Percentiles rank a stretch among this genome's conserved stretches.
Evolutionary conservation across 2,113 vertebrate genomes (phyloP).

Genomic region (Gopherus flavomarginatus): DNA sequence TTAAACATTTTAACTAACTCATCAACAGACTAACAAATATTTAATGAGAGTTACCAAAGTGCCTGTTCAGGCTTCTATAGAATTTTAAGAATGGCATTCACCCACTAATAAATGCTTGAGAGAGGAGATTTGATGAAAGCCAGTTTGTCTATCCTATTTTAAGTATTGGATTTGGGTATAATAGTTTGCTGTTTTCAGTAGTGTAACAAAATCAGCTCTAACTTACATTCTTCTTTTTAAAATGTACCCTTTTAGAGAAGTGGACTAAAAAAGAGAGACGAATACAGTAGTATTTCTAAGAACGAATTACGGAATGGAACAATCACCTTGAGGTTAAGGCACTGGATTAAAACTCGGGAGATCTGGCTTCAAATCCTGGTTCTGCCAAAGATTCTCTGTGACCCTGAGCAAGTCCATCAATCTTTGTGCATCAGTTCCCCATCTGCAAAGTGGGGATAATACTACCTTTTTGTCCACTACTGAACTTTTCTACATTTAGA

Average conservation of each 20-base stretch:
- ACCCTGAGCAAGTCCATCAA: not conserved
- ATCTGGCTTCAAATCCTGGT: not conserved
- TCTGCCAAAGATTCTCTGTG: not conserved
- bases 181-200: not conserved
- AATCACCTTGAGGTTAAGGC: fast-evolving
- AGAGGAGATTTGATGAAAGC: not conserved
- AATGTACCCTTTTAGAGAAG: not conserved
- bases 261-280: too few species aligned
- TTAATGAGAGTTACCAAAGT: not conserved
- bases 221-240: not conserved
- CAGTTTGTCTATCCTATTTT: not conserved
- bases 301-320: too few species aligned
- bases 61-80: not conserved
- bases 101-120: not conserved
- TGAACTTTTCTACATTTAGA: not conserved
- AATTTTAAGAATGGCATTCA: not conserved
- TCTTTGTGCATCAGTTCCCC: not conserved
- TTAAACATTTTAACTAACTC: conserved; percentile 42
- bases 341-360: fast-evolving
- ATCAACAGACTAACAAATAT: conserved; percentile 43
- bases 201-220: not conserved
- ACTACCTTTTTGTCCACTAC: not conserved
- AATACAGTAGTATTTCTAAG: not conserved
- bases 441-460: not conserved
- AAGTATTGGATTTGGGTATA: not conserved